These are phyloP conservation scores for Pachycephus smyrnensis DNA, from an alignment of 2,888 invertebrate genomes.

Conservation along the genomic window DNA sequence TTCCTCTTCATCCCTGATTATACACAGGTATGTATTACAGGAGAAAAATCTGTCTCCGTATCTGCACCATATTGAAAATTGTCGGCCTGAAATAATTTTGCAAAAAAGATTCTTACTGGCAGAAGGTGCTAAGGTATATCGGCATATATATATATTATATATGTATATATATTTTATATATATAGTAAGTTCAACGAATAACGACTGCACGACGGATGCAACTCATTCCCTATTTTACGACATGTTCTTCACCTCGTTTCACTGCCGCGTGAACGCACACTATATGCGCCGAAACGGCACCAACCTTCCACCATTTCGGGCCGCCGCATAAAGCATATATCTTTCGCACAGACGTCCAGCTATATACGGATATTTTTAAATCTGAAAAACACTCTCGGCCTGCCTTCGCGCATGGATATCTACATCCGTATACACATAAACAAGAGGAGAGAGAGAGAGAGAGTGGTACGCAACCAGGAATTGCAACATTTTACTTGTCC, in stretches of 20 bases:
- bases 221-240: not conserved
- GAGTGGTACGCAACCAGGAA: not conserved
- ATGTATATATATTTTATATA: not conserved
- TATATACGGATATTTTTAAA: conserved; percentile 11
- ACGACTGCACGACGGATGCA: not conserved
- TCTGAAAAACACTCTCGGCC: conserved; percentile 10
- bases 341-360: conserved; percentile 2
- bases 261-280: not conserved
- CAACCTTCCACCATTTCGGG: not conserved
- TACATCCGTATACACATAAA: not conserved
- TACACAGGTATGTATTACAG: not conserved
- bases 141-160: too few species aligned
- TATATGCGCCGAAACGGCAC: conserved; percentile 5
- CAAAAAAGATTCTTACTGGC: not conserved
- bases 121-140: not conserved
- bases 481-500: not conserved
- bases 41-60: not conserved
- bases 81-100: not conserved
- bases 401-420: not conserved
- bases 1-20: too few species aligned
- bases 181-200: not conserved
- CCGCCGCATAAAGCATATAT: conserved; percentile 7
- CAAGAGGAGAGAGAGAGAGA: too few species aligned
- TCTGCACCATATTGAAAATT: not conserved
- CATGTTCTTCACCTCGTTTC: not conserved